Conservation (phyloP, 2,113 vertebrate genomes). For the Pelobates fuscus region DNA sequence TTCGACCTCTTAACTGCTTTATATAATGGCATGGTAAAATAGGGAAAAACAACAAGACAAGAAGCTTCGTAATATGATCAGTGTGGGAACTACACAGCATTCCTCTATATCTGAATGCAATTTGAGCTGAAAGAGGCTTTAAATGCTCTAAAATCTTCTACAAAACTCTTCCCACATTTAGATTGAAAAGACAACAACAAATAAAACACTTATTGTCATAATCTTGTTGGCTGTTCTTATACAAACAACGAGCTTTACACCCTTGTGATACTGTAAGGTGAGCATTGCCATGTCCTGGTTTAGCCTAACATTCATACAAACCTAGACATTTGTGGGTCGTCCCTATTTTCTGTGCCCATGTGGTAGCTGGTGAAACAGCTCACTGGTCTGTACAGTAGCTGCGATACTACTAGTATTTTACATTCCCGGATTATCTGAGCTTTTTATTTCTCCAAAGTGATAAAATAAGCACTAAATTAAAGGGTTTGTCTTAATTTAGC, state of each 20-base stretch:
- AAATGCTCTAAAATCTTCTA: slow-evolving; percentile 61
- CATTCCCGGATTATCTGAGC: no score
- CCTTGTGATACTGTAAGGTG: slow-evolving; percentile 45
- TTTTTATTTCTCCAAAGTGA: no score
- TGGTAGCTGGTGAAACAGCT: no score
- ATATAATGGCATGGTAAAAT: slow-evolving; percentile 7
- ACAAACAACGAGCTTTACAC: slow-evolving; percentile 66
- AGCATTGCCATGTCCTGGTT: slow-evolving; percentile 25
- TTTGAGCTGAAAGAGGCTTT: slow-evolving; percentile 61
- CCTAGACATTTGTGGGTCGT: no score
- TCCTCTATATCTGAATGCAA: slow-evolving; percentile 69
- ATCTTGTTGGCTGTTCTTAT: slow-evolving; percentile 59
- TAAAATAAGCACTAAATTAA: no score
- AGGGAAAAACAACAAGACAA: slow-evolving; percentile 52
- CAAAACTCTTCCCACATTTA: slow-evolving; percentile 54
- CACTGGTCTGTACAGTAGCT: no score
- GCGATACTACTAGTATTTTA: no score
- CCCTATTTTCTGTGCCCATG: no score
- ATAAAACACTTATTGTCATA: slow-evolving; percentile 57
- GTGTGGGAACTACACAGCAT: slow-evolving; percentile 71
- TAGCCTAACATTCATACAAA: no score
- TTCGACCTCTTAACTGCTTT: background rate
- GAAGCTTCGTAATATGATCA: slow-evolving; percentile 66
- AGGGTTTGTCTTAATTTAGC: no score
- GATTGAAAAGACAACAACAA: slow-evolving; percentile 21